Evolutionary conservation across 2,888 invertebrate genomes (phyloP).

Genomic region (Ecdyonurus torrentis): DNA sequence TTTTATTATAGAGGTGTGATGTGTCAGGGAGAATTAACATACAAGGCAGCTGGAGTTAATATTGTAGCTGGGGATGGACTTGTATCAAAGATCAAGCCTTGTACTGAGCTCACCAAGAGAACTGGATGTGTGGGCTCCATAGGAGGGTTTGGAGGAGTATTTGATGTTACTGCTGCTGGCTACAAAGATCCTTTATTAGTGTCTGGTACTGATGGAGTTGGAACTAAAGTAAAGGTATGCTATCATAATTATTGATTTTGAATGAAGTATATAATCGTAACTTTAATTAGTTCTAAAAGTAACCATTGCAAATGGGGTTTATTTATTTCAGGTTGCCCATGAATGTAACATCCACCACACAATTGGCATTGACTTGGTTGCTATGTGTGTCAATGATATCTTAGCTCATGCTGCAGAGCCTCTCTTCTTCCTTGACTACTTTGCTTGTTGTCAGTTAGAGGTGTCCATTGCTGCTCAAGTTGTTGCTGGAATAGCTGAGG

Average conservation of each 20-base stretch:
- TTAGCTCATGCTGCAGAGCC: constrained; percentile 92
- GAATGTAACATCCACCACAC: constrained; percentile 58
- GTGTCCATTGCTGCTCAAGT: constrained; percentile 60
- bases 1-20: constrained; percentile 29
- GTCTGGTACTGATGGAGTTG: constrained; percentile 92
- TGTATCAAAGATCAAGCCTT: constrained; percentile 63
- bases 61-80: constrained; percentile 82
- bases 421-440: constrained; percentile 91
- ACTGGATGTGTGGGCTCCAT: constrained; percentile 64
- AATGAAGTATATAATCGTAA: background rate
- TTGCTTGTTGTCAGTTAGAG: constrained; percentile 76
- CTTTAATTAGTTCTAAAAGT: background rate
- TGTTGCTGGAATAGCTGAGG: constrained; percentile 72
- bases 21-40: constrained; percentile 51
- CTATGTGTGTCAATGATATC: constrained; percentile 96
- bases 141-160: constrained; percentile 88
- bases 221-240: constrained; percentile 80
- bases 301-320: constrained; percentile 8
- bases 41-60: constrained; percentile 82
- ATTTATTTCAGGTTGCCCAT: constrained; percentile 62
- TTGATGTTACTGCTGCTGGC: constrained; percentile 62
- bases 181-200: constrained; percentile 74
- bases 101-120: constrained; percentile 60
- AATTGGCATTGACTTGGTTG: constrained; percentile 89
- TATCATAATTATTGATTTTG: background rate